Base-by-base conservation (phyloP, 2,113 vertebrate species). In the Cyphomyrus plagiostoma region DNA sequence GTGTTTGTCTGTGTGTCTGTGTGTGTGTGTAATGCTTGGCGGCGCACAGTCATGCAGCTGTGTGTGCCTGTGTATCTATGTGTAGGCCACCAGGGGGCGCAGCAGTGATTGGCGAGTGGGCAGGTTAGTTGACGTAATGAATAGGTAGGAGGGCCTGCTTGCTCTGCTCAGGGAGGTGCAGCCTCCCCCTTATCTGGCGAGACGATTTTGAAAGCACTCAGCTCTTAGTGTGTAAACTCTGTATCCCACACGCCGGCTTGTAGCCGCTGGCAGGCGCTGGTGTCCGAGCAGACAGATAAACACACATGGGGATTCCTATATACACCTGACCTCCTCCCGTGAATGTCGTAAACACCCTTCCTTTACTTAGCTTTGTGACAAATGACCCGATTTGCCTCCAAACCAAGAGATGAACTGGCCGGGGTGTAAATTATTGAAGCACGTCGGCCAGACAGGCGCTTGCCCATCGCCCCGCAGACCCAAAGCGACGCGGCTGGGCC, bases 81-180 rank as follows among this genome's bases (percentile, higher is more conserved):
- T 26, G 11, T 13, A 48, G 77, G 10, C 30, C 11, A 70, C 85
- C 86, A 35, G 82, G 86, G 77, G 90, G 86, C 48, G n/a, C 48
- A 92, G 62, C 89, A 80, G 89, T 21, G n/a, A 45, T 45, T 82
- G 77, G 77, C 89, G 89, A 91, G 90, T 85, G 23, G n/a, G 56
- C 83, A 21, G 7, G 85, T 83, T 86, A 35, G 91, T 92, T 92
- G 86, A 87, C 91, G 91, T 94, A 50, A 92, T 92, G 88, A 92
- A 90, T 89, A 77, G 62, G 42, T 21, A 26, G 52, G 88, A 90
- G 66, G 84, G 88, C 83, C n/a, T 85, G 56, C 50, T 10, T 10
- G 62, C 74, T 35, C 50, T 62, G n/a, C 4, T 50, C 5, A 19
- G 15, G 30, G 46, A 56, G 50, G 23, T 23, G 49, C 50, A 62